Percentiles rank a stretch among this genome's conserved stretches.
These are phyloP conservation scores for Drosophila limbata DNA, from an alignment of 2,888 invertebrate species.

Conservation along the genomic window DNA sequence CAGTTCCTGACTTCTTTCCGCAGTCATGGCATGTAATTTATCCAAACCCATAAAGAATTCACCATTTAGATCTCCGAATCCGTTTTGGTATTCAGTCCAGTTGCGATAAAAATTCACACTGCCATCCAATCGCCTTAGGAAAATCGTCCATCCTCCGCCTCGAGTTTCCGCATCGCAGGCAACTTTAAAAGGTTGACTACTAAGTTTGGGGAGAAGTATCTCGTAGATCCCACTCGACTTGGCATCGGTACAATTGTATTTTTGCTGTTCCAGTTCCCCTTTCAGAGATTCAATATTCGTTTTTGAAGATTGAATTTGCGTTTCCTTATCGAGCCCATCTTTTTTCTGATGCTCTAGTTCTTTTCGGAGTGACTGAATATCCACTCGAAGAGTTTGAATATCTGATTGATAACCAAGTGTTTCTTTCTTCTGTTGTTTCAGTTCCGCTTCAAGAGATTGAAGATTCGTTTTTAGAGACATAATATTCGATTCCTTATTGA, in stretches of 20 bases:
- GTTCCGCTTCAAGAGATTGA: too few relatives aligned
- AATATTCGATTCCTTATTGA: too few relatives aligned
- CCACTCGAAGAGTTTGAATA: background rate
- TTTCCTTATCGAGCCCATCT: background rate
- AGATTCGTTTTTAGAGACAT: too few relatives aligned
- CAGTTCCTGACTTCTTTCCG: background rate
- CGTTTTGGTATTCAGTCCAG: background rate
- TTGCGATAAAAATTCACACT: background rate
- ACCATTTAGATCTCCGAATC: background rate
- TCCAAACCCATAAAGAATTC: slow-evolving; percentile 1
- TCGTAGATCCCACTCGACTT: background rate
- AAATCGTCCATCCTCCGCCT: background rate
- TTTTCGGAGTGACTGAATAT: background rate
- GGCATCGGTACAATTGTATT: background rate
- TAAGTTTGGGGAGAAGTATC: background rate
- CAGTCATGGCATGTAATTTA: background rate
- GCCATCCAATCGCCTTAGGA: background rate
- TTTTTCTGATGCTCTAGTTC: background rate
- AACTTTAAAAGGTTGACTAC: background rate
- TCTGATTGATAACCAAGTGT: too few relatives aligned
- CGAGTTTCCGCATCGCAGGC: slow-evolving; percentile 4
- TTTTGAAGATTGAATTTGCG: background rate
- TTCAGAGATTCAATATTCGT: background rate
- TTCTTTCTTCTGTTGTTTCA: too few relatives aligned
- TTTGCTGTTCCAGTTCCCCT: too few relatives aligned